phyloP scores from a whole-genome alignment of 1,140 invertebrate genomes.

The Panonychus citri region DNA sequence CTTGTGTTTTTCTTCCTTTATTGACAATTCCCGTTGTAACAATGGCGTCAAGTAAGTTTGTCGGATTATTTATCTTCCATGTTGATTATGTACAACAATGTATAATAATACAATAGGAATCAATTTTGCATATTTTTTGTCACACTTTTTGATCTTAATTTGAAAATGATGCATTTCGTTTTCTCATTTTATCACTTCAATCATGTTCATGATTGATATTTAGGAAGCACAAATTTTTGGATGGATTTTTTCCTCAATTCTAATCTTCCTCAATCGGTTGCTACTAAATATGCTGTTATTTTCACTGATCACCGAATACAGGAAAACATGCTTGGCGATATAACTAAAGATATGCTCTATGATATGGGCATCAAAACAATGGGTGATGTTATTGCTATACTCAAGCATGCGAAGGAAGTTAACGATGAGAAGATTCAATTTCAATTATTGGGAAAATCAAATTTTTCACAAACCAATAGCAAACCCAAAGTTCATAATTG shows the following conservation, averaged over 20 bases:
- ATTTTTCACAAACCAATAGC: neutral
- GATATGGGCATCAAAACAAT: conserved; percentile 59
- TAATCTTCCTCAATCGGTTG: conserved; percentile 43
- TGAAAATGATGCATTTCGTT: too few relatives aligned
- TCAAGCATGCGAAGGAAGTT: conserved; percentile 51
- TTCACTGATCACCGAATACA: conserved; percentile 57
- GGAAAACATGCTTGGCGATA: conserved; percentile 49
- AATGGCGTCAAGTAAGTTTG: too few relatives aligned
- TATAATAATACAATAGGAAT: too few relatives aligned
- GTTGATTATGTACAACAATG: too few relatives aligned
- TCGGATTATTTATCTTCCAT: too few relatives aligned
- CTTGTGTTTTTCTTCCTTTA: too few relatives aligned
- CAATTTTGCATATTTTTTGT: too few relatives aligned
- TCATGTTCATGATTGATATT: too few relatives aligned
- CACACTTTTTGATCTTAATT: too few relatives aligned
- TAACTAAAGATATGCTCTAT: conserved; percentile 52
- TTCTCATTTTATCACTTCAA: too few relatives aligned
- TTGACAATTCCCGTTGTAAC: too few relatives aligned
- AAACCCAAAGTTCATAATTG: neutral
- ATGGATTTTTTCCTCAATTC: conserved; percentile 51
- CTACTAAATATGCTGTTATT: conserved; percentile 51
- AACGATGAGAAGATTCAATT: conserved; percentile 21
- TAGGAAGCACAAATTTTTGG: conserved; percentile 26
- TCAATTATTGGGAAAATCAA: conserved; percentile 4
- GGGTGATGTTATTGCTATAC: conserved; percentile 59